These are phyloP conservation scores for Branchinecta lindahli DNA, from an alignment of 1,140 invertebrate genomes.

Conservation along the genomic window DNA sequence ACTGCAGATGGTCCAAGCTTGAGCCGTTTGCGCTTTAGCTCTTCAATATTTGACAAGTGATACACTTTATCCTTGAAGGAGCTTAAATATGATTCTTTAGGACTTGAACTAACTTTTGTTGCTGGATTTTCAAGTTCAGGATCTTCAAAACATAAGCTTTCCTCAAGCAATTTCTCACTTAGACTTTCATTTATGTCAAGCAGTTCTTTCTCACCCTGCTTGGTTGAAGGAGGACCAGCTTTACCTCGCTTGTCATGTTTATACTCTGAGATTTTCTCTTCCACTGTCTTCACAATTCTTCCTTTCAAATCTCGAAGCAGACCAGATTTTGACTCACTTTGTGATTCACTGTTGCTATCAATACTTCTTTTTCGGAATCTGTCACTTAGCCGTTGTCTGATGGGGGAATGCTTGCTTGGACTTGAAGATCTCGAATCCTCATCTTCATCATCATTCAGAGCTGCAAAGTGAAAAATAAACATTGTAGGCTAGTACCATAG, in stretches of 20 bases:
- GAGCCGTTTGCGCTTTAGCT: background rate
- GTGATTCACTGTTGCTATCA: background rate
- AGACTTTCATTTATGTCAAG: no score
- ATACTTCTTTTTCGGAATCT: background rate
- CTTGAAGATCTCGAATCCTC: background rate
- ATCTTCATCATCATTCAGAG: background rate
- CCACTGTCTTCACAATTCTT: conserved; percentile 6
- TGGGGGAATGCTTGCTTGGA: background rate
- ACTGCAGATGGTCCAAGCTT: background rate
- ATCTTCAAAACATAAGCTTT: no score
- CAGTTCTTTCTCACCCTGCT: no score
- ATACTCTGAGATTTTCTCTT: conserved; percentile 15
- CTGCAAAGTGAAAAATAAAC: no score
- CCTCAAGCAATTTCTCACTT: no score
- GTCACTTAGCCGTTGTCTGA: background rate
- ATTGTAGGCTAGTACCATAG: no score
- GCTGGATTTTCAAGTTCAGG: no score
- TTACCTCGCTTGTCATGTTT: conserved; percentile 12
- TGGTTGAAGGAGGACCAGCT: background rate
- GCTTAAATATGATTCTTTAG: conserved; percentile 9
- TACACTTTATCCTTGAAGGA: background rate
- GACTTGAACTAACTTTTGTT: background rate
- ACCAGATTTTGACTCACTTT: background rate
- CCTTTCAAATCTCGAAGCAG: conserved; percentile 12
- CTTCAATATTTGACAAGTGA: background rate